A percentile compares a stretch with the other conserved stretches of the same genome.
These are phyloP conservation scores for Fundulus diaphanus DNA, from an alignment of 2,797 vertebrate genomes.

Conservation along the genomic window DNA sequence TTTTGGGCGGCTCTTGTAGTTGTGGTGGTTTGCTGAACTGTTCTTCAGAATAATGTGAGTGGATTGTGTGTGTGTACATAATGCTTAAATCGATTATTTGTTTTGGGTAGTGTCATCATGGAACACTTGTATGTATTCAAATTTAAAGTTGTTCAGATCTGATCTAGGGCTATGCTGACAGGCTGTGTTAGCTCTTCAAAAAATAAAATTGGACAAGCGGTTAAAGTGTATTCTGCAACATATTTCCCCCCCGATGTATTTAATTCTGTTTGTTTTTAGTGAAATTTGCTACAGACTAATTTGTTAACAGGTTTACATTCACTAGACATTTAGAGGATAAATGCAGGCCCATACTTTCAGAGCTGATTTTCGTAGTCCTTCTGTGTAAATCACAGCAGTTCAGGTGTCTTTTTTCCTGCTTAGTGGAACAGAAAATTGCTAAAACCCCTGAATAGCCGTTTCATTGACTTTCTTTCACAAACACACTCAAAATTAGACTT, in stretches of 20 bases:
- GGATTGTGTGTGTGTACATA: background rate
- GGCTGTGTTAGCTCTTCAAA: background rate
- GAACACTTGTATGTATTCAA: background rate
- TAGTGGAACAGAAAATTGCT: too few species aligned
- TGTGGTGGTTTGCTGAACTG: background rate
- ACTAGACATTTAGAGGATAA: background rate
- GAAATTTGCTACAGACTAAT: background rate
- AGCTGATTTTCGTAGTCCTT: background rate
- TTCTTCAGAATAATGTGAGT: too few species aligned
- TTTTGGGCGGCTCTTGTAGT: background rate
- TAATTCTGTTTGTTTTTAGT: background rate
- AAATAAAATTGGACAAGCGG: background rate
- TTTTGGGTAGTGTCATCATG: background rate
- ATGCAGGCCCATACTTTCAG: background rate
- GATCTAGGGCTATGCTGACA: background rate
- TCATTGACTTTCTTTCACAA: conserved; percentile 7
- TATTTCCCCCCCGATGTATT: background rate
- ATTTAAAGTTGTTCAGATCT: background rate
- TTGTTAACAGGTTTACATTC: background rate
- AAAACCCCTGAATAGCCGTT: background rate
- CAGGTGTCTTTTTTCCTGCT: background rate
- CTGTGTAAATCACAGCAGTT: background rate
- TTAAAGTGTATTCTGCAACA: background rate
- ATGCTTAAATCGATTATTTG: too few species aligned
- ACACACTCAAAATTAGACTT: background rate